phyloP scores from a whole-genome alignment of 2,888 invertebrate genomes.

The Portevinia maculata region DNA sequence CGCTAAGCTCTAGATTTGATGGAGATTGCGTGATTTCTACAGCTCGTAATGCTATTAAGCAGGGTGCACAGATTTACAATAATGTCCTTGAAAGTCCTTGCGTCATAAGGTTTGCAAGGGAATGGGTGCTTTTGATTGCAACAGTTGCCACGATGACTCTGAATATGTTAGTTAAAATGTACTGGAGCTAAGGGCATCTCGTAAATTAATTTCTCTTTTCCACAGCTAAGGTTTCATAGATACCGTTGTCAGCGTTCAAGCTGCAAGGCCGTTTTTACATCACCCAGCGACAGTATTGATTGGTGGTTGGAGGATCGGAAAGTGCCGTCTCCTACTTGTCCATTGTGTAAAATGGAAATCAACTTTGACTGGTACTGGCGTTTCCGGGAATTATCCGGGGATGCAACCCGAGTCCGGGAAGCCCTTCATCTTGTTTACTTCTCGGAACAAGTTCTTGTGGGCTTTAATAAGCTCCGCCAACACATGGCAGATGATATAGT shows the following conservation, averaged over 20 bases:
- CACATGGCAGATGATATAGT: constrained; percentile 26
- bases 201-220: not conserved
- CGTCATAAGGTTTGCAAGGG: constrained; percentile 86
- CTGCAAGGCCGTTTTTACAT: constrained; percentile 76
- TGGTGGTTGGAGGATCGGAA: constrained; percentile 75
- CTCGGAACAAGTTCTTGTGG: not conserved
- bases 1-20: constrained; percentile 90
- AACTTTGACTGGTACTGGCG: constrained; percentile 39
- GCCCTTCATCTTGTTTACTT: constrained; percentile 10
- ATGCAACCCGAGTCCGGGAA: not conserved
- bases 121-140: constrained; percentile 91
- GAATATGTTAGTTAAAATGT: constrained; percentile 76
- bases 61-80: constrained; percentile 92
- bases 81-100: constrained; percentile 86
- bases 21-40: constrained; percentile 88
- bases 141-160: constrained; percentile 85
- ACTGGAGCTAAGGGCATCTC: not conserved
- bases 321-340: constrained; percentile 15
- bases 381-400: constrained; percentile 1
- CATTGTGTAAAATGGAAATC: constrained; percentile 11
- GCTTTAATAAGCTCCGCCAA: constrained; percentile 30
- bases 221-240: constrained; percentile 76
- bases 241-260: constrained; percentile 77
- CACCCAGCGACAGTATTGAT: constrained; percentile 53
- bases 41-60: constrained; percentile 86